Base-by-base conservation (phyloP, 2,888 invertebrate species). In the Drosophila atripex region DNA sequence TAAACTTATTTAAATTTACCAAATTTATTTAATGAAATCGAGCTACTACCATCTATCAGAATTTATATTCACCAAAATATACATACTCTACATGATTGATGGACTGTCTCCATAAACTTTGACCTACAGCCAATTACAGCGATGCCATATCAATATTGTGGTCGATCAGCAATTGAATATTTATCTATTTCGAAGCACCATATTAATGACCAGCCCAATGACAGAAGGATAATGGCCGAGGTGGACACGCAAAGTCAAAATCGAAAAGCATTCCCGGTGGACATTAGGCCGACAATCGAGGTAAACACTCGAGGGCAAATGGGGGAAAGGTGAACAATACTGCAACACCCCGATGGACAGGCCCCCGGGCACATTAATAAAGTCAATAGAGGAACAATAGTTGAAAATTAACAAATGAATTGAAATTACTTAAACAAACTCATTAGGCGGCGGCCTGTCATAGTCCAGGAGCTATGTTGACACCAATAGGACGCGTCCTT, bases 341-440 rank as follows among this genome's bases (percentile, higher is more conserved):
- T 0, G 39, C 51, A 66, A 65, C 57, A 61, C 47, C 55, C 43
- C 43, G 18, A 9, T 3, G 52, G 61, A 41, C 49, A 53, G 50
- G 41, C 39, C 64, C 54, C 68, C 32, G 43, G 30, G 53, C 55
- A 57, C 83, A 86, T 86, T 83, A 82, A 76, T 72, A 84, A 75
- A 71, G 87, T 82, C 82, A 87, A 82, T 85, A 87, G 69, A 74
- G 56, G 61, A 85, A 80, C 87, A 80, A 80, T 86, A 84, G 80
- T 80, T 80, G 73, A 87, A 88, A 84, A 88, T 84, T 78, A 84
- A 88, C 84, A 84, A 84, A 84, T 88, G 86, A 84, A 84, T 84
- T 73, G 84, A 88, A 84, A 85, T 85, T 80, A 86, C 86, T 85
- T 86, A 84, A 85, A 76, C 85, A 85, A 85, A 85, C 88, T 85